Conservation (phyloP, 2,113 vertebrate species). For the Prietella phreatophila region DNA sequence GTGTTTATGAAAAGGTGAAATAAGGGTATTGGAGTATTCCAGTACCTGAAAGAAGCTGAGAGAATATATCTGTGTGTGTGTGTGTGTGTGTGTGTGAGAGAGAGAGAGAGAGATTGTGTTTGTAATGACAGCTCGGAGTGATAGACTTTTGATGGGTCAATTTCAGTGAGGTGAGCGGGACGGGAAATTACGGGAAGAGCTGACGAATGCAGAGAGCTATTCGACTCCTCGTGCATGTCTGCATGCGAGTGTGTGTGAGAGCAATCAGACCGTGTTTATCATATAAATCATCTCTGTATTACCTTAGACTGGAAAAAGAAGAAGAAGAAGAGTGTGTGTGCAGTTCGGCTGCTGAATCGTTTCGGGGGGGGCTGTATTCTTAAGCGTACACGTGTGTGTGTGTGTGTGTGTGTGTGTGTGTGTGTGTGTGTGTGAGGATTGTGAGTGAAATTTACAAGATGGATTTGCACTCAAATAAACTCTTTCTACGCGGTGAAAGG, state of each 20-base stretch:
- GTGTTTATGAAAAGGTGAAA: conserved; percentile 23
- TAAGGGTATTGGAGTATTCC: conserved; percentile 14
- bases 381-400: neutral
- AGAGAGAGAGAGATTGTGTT: conserved; percentile 36
- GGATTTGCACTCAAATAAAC: neutral
- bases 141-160: conserved; percentile 49
- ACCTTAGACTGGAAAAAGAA: conserved; percentile 9
- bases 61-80: neutral
- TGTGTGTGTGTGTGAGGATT: neutral
- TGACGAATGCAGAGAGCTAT: conserved; percentile 26
- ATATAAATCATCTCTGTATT: conserved; percentile 52
- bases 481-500: conserved; percentile 2
- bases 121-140: conserved; percentile 36
- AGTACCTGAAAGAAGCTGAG: conserved; percentile 1
- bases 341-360: neutral
- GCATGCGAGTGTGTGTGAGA: conserved; percentile 8
- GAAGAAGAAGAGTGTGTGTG: neutral
- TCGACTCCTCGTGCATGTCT: conserved; percentile 30
- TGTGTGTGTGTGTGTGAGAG: conserved; percentile 16
- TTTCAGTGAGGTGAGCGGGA: conserved; percentile 34
- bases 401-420: no score
- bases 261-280: conserved; percentile 44
- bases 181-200: conserved; percentile 41
- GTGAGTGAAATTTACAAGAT: neutral
- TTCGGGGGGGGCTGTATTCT: neutral